Percentiles rank a stretch among this genome's conserved stretches.
Conservation (phyloP, 2,113 vertebrate genomes). For the Polypterus senegalus region DNA sequence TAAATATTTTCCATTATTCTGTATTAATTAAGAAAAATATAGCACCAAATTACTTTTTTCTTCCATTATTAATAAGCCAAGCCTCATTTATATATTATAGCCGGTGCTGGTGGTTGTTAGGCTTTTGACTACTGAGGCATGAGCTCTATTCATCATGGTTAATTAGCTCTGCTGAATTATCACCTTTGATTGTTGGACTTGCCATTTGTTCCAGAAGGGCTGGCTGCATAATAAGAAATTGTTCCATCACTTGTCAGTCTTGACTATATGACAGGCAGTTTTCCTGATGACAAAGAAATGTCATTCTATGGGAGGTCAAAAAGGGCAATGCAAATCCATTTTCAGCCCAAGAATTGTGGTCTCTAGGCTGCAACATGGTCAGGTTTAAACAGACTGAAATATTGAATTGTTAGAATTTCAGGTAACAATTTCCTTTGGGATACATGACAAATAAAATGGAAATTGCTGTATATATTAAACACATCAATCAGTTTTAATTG, state of each 20-base stretch:
- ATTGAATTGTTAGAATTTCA: constrained; percentile 32
- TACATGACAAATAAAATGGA: constrained; percentile 19
- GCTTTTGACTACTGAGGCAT: constrained; percentile 35
- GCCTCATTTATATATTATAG: constrained; percentile 24
- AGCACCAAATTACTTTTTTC: neutral
- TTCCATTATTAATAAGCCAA: neutral
- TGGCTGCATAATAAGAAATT: constrained; percentile 38
- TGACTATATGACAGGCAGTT: constrained; percentile 15
- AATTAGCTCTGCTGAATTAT: constrained; percentile 49
- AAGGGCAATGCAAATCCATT: no score
- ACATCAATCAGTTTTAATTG: constrained; percentile 46
- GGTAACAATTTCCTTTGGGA: no score
- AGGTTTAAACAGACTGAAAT: constrained; percentile 29
- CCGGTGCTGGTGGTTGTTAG: constrained; percentile 46
- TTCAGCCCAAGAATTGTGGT: constrained; percentile 6
- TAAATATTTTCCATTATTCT: no score
- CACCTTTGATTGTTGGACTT: constrained; percentile 35
- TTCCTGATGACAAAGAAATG: constrained; percentile 36
- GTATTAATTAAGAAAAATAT: neutral
- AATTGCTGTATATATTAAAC: no score
- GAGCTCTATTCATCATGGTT: constrained; percentile 32
- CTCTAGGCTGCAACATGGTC: constrained; percentile 17
- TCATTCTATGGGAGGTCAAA: constrained; percentile 11
- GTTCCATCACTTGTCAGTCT: constrained; percentile 24
- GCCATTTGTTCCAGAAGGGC: constrained; percentile 20